Percentiles rank a stretch among this genome's conserved stretches.
Evolutionary conservation across 2,888 invertebrate species (phyloP).

Genomic region (Tanaodytes sp.): DNA sequence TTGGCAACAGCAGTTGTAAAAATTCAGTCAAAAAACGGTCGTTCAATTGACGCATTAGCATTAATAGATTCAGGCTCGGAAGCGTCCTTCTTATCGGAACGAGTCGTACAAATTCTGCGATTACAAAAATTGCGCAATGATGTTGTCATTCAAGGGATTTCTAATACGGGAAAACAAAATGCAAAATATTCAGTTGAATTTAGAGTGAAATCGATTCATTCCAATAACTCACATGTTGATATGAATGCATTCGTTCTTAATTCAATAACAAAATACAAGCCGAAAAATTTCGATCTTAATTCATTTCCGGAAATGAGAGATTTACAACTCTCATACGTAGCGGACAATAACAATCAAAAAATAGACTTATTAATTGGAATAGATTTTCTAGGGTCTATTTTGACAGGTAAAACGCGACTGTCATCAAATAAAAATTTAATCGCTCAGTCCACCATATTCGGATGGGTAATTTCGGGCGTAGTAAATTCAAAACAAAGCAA

Average conservation of each 20-base stretch:
- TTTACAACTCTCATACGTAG: too few species aligned
- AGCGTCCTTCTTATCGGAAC: neutral
- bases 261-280: too few species aligned
- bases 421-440: neutral
- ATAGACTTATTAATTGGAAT: neutral
- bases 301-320: too few species aligned
- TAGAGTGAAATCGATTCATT: neutral
- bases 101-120: neutral
- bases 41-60: neutral
- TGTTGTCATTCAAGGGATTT: neutral
- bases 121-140: neutral
- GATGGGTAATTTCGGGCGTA: neutral
- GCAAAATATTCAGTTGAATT: neutral
- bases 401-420: neutral
- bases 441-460: slow-evolving; percentile 2
- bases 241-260: too few species aligned
- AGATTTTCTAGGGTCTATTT: neutral
- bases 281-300: too few species aligned
- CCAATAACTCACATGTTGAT: too few species aligned
- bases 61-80: neutral
- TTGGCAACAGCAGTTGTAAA: neutral
- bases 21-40: neutral
- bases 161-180: neutral
- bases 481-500: neutral
- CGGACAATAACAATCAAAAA: too few species aligned